A percentile compares a stretch with the other conserved stretches of the same genome.
These are phyloP conservation scores for Dendrocopos noguchii DNA, from an alignment of 2,113 vertebrate species.

Conservation along the genomic window DNA sequence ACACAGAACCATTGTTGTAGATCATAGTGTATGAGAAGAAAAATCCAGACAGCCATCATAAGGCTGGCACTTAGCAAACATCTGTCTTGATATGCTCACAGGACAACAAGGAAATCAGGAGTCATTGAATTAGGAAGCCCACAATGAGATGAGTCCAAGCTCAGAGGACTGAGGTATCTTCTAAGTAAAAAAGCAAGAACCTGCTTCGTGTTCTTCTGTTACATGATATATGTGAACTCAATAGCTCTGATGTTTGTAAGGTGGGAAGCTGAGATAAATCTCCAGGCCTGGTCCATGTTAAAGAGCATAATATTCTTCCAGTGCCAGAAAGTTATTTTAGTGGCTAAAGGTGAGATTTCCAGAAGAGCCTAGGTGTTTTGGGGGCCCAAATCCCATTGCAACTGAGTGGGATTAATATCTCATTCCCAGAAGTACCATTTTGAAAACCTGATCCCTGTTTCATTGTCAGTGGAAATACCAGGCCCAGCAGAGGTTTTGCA, in stretches of 20 bases:
- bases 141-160: not conserved
- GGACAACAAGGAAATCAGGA: not conserved
- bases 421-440: constrained; percentile 40
- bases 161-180: not conserved
- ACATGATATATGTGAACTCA: not conserved
- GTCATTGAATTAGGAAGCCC: not conserved
- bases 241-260: not conserved
- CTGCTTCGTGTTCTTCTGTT: not conserved
- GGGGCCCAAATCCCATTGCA: constrained; percentile 9
- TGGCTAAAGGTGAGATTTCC: constrained; percentile 50
- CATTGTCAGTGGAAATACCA: constrained; percentile 52
- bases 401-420: constrained; percentile 8
- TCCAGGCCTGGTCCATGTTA: not conserved
- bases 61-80: not conserved
- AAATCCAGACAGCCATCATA: not conserved
- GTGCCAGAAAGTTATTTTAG: constrained; percentile 45
- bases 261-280: constrained; percentile 8
- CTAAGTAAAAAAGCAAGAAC: not conserved
- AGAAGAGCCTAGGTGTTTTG: constrained; percentile 19
- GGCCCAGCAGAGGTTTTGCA: constrained; percentile 10
- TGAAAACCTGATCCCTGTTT: constrained; percentile 3
- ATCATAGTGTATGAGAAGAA: not conserved
- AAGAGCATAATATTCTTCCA: not conserved
- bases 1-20: rapidly evolving
- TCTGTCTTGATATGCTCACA: not conserved